Evolutionary conservation across 2,113 vertebrate genomes (phyloP), one percentile per base, ranked within the genome.

Genomic region (Calidris pygmaea): DNA sequence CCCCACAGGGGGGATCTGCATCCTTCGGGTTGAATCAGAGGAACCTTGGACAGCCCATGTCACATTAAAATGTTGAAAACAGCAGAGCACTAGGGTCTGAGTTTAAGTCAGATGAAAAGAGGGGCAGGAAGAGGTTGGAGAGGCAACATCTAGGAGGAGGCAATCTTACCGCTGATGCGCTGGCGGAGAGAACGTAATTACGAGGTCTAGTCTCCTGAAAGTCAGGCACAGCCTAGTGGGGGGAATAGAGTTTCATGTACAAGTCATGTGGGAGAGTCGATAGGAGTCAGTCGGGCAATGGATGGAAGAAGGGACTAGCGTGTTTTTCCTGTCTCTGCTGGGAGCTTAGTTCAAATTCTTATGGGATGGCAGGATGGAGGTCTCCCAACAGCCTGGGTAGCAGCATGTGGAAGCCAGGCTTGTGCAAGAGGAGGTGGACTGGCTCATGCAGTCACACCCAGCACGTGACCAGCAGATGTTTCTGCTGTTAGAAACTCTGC

Each of bases 141-240:
- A 77, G 71, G 94, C 84, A 73, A n/a, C 30, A 63, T 63, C 91
- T 18, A 84, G 76, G 66, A 48, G 45, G 63, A 93, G 85, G 90
- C 85, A 87, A 85, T 98, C 99, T 99, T 99, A 99, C 99, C 99
- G 99, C 99, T 90, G 99, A 99, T 95, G 99, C 99, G 97, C 99
- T 99, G 98, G 99, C 99, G 82, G 99, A 99, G 95, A 99, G 99
- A 98, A 99, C 98, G 98, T 99, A 99, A 99, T 99, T 99, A 98
- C 99, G 98, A 94, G 99, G 99, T 98, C 99, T 98, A 97, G 99
- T 99, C 99, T 99, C 99, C 98, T 99, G 99, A 99, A 99, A 99
- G 98, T 99, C 99, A 96, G 99, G 99, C 97, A 99, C 98, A 98
- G 99, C 99, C 99, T 99, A 98, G 50, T 85, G 85, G 98, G 98